Percentiles rank a stretch among this genome's conserved stretches.
Evolutionary conservation across 2,888 invertebrate genomes (phyloP).

Genomic region (Mechanitis messenoides): DNA sequence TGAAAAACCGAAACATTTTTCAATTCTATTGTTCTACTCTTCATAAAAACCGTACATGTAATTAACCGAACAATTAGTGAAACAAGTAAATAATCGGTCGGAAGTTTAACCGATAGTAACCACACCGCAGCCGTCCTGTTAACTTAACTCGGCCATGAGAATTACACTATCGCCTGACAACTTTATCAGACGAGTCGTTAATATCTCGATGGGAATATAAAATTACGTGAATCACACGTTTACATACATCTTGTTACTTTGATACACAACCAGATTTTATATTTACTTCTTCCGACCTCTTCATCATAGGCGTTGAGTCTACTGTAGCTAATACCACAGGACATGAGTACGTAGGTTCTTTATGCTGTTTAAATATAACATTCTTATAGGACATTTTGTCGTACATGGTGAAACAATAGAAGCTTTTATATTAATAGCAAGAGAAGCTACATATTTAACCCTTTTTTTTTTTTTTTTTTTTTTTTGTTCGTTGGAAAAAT

Average conservation of each 20-base stretch:
- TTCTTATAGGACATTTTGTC: no score
- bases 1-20: constrained; percentile 1
- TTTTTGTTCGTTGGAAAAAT: no score
- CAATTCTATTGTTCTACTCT: constrained; percentile 1
- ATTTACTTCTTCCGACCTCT: no score
- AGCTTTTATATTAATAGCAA: no score
- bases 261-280: constrained; percentile 14
- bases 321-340: no score
- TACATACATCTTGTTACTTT: constrained; percentile 1
- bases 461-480: no score
- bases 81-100: constrained; percentile 25
- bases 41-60: constrained; percentile 12
- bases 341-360: no score
- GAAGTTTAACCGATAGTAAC: constrained; percentile 19
- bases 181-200: constrained; percentile 19
- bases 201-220: constrained; percentile 9
- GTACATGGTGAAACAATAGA: no score
- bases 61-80: constrained; percentile 21
- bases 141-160: constrained; percentile 20
- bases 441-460: no score
- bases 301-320: no score
- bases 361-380: no score
- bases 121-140: constrained; percentile 22
- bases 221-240: neutral
- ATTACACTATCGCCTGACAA: constrained; percentile 19